Evolutionary conservation across 1,140 invertebrate genomes (phyloP).

Genomic region (Ceratina australensis): DNA sequence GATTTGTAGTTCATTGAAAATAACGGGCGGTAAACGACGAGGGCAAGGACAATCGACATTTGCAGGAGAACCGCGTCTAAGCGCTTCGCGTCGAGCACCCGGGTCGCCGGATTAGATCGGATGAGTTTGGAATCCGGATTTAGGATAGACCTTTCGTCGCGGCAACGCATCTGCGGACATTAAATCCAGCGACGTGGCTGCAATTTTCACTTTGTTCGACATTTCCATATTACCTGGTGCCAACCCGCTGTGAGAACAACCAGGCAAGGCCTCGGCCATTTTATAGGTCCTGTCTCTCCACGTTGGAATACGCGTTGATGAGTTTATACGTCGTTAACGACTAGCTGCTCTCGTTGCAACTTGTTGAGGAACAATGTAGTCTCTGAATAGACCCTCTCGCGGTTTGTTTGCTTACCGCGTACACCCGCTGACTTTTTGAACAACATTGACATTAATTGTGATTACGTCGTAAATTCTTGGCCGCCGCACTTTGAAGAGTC

Average conservation of each 20-base stretch:
- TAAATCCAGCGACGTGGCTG: conserved; percentile 42
- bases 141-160: conserved; percentile 45
- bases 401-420: neutral
- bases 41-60: conserved; percentile 55
- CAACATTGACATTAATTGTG: conserved; percentile 35
- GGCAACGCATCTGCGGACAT: conserved; percentile 12
- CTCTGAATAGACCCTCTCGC: neutral
- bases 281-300: conserved; percentile 27
- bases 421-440: conserved; percentile 9
- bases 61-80: conserved; percentile 37
- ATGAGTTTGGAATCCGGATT: conserved; percentile 59
- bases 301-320: conserved; percentile 17
- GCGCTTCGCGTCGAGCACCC: conserved; percentile 51
- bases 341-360: conserved; percentile 38
- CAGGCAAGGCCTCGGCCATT: conserved; percentile 8
- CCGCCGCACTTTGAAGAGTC: neutral
- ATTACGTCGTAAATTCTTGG: conserved; percentile 13
- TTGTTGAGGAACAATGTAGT: conserved; percentile 49
- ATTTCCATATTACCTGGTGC: neutral
- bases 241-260: no score
- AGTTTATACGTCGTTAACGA: conserved; percentile 46
- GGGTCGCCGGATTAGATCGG: conserved; percentile 45
- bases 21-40: conserved; percentile 18
- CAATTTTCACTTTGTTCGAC: conserved; percentile 8
- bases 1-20: neutral